Evolutionary conservation across 2,797 vertebrate species (phyloP).

Genomic region (Lithobates sylvaticus): DNA sequence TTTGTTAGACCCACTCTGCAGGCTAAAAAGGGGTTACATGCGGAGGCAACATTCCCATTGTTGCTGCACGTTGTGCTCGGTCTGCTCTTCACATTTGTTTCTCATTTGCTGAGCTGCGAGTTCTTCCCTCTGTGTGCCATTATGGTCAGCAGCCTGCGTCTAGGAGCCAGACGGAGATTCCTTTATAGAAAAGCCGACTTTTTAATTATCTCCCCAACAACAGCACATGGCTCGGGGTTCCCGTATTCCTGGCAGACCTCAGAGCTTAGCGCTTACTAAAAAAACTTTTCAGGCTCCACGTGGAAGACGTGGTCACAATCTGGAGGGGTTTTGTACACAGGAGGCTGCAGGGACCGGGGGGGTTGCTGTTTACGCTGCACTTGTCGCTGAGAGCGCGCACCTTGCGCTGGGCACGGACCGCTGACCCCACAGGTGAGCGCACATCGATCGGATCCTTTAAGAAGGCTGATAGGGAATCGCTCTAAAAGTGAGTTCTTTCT

Average conservation of each 20-base stretch:
- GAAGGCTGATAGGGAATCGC: neutral
- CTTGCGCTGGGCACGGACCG: neutral
- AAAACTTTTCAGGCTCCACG: conserved; percentile 28
- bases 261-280: neutral
- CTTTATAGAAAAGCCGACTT: neutral
- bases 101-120: conserved; percentile 23
- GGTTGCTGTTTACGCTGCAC: neutral
- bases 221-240: conserved; percentile 5
- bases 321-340: neutral
- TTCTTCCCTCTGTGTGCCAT: conserved; percentile 2
- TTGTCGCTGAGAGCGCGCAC: neutral
- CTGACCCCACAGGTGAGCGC: neutral
- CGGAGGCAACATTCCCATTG: conserved; percentile 41
- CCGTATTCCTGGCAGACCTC: neutral
- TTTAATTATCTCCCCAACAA: conserved; percentile 49
- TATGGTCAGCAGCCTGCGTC: conserved; percentile 15
- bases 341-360: neutral
- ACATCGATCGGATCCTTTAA: neutral
- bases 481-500: conserved; percentile 2
- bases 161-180: conserved; percentile 27
- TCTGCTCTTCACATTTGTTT: conserved; percentile 44
- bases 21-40: conserved; percentile 24
- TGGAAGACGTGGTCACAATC: conserved; percentile 22
- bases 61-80: conserved; percentile 15
- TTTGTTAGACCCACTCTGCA: conserved; percentile 15